A percentile compares a stretch with the other conserved stretches of the same genome.
Conservation (phyloP, 2,888 invertebrate genomes). For the Tineola bisselliella region DNA sequence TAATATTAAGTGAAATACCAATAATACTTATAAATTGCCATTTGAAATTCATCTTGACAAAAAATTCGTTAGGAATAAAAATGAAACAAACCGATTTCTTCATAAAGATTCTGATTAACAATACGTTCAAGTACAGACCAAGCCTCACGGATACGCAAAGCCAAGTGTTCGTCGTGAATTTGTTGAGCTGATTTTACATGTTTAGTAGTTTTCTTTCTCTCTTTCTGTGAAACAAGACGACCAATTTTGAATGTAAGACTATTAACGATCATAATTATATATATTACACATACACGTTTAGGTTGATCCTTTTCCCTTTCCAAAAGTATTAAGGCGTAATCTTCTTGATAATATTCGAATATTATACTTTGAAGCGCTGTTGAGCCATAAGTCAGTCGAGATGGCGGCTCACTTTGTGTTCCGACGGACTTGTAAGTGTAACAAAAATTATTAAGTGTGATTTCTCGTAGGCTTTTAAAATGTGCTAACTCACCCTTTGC, state of each 20-base stretch:
- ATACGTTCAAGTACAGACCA: slow-evolving; percentile 91
- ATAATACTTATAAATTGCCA: no score
- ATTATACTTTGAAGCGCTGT: slow-evolving; percentile 90
- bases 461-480: not conserved
- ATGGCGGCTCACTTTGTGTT: slow-evolving; percentile 91
- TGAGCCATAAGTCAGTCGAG: slow-evolving; percentile 77
- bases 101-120: slow-evolving; percentile 94
- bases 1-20: not conserved
- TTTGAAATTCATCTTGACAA: no score
- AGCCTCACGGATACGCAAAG: slow-evolving; percentile 73
- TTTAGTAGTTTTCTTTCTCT: slow-evolving; percentile 50
- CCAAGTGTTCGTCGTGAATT: slow-evolving; percentile 71
- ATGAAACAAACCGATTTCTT: slow-evolving; percentile 76
- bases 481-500: slow-evolving; percentile 68
- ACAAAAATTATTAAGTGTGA: not conserved
- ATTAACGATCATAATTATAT: no score
- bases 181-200: slow-evolving; percentile 63
- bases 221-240: slow-evolving; percentile 25
- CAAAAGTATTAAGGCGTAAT: slow-evolving; percentile 76
- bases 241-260: no score
- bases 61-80: not conserved
- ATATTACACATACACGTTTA: slow-evolving; percentile 58
- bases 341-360: slow-evolving; percentile 87
- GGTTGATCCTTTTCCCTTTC: slow-evolving; percentile 77
- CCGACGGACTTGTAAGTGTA: slow-evolving; percentile 61